Evolutionary conservation across 1,140 invertebrate genomes (phyloP).

Genomic region (Trinorchestia longiramus): DNA sequence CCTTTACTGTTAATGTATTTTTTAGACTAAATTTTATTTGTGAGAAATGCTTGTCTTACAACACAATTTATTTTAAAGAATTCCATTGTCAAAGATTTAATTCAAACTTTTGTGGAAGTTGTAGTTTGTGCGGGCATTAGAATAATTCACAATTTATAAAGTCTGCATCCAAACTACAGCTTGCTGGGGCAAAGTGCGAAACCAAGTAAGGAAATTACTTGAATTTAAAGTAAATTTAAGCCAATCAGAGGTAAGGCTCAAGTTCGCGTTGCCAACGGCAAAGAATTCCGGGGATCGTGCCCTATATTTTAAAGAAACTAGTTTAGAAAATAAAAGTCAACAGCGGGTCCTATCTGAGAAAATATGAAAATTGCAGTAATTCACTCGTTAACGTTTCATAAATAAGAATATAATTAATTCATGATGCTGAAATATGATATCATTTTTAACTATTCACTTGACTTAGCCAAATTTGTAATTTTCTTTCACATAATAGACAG

Average conservation of each 20-base stretch:
- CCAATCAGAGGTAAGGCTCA: not conserved
- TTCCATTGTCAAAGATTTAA: not conserved
- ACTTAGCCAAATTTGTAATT: too few species aligned
- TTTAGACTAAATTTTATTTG: too few species aligned
- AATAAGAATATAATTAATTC: too few species aligned
- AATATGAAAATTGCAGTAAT: not conserved
- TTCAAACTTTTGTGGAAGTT: not conserved
- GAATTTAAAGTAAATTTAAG: not conserved
- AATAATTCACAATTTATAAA: not conserved
- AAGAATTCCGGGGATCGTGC: not conserved
- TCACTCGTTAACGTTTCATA: too few species aligned
- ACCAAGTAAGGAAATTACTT: not conserved
- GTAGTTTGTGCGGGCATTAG: not conserved
- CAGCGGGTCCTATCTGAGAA: not conserved
- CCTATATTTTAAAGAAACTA: not conserved
- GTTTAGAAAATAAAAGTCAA: not conserved
- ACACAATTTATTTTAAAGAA: too few species aligned
- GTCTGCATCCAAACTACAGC: not conserved
- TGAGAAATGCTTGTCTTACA: too few species aligned
- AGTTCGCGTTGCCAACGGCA: not conserved
- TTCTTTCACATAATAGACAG: too few species aligned
- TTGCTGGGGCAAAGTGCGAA: not conserved
- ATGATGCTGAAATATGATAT: too few species aligned
- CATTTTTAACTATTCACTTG: too few species aligned
- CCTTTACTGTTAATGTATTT: too few species aligned